These are phyloP conservation scores for Danaus chrysippus DNA, from an alignment of 2,888 invertebrate species.

Conservation along the genomic window DNA sequence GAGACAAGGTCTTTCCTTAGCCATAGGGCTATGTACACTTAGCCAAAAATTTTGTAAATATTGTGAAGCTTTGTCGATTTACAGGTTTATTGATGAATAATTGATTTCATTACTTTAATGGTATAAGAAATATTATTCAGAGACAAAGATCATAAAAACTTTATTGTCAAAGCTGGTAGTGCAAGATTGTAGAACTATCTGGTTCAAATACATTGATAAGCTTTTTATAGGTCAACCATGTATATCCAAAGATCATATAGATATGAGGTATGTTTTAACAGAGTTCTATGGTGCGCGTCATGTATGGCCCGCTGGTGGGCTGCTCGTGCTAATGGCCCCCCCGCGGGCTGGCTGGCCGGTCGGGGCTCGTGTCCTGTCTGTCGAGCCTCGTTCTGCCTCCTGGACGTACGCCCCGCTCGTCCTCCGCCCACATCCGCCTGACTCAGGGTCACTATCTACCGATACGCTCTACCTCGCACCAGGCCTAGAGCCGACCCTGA, in stretches of 20 bases:
- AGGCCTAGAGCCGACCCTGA: background rate
- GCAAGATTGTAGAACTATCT: too few species aligned
- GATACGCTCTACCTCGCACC: slow-evolving; percentile 5
- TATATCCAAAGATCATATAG: slow-evolving; percentile 41
- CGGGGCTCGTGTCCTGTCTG: slow-evolving; percentile 95
- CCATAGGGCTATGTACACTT: too few species aligned
- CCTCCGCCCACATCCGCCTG: slow-evolving; percentile 7
- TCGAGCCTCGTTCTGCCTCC: slow-evolving; percentile 89
- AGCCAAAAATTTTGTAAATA: too few species aligned
- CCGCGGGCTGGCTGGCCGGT: slow-evolving; percentile 87
- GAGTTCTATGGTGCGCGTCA: slow-evolving; percentile 92
- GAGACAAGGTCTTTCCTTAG: too few species aligned
- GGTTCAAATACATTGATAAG: too few species aligned
- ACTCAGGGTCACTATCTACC: slow-evolving; percentile 7
- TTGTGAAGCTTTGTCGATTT: too few species aligned
- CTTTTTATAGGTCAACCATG: background rate
- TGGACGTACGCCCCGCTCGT: slow-evolving; percentile 84
- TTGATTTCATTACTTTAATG: too few species aligned
- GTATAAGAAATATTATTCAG: too few species aligned
- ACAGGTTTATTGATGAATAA: too few species aligned
- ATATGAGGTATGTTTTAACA: slow-evolving; percentile 44
- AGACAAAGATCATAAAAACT: too few species aligned
- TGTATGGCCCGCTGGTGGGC: slow-evolving; percentile 95
- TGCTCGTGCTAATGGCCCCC: slow-evolving; percentile 85
- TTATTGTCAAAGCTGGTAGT: too few species aligned